Base-by-base conservation (phyloP, 1,140 invertebrate genomes). In the Rhagoletis zephyria region DNA sequence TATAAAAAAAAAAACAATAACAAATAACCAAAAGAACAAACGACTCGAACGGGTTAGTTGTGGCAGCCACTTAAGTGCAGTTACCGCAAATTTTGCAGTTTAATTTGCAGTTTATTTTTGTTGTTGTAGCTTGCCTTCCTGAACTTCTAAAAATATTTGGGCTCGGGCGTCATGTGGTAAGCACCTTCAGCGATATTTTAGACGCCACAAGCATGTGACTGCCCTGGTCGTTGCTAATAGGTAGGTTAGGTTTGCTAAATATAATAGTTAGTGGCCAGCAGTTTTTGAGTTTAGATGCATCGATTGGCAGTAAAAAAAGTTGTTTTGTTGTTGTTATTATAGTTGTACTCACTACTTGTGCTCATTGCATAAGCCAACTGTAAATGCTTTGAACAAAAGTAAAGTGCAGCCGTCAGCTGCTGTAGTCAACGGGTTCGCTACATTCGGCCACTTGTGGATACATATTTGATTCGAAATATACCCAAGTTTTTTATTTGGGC, bases 401-500 rank as follows among this genome's bases (percentile, higher is more conserved):
- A 81, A 51, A 81, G 56, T 40, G 10, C 30, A 67, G 30, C 7
- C 30, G 30, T 10, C 10, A 30, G 30, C 64, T 4, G n/a, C 48
- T 19, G 19, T 19, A 51, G 51, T 56, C 48, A 81, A 19, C 45
- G 48, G 48, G n/a, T 19, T 51, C n/a, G 48, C 16, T 19, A 42
- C 19, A 30, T 59, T 51, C 48, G 48, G 45, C 74, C 51, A 81
- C 74, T 81, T 81, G 74, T 81, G 30, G 74, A 51, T 51, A 30
- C 30, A 30, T 30, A 7, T 81, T 81, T 51, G n/a, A 81, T 56
- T 56, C 74, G n/a, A 81, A 51, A 4, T 81, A 56, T 56, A 16
- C 74, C 3, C 16, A 48, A 7, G 0, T 0, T 16, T 19, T 56
- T 81, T n/a, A n/a, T n/a, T 19, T 56, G 12, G 40, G 4, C 40